Evolutionary conservation across 2,888 invertebrate genomes (phyloP), one percentile per base, ranked within the genome.

Genomic region (Clunio marinus): DNA sequence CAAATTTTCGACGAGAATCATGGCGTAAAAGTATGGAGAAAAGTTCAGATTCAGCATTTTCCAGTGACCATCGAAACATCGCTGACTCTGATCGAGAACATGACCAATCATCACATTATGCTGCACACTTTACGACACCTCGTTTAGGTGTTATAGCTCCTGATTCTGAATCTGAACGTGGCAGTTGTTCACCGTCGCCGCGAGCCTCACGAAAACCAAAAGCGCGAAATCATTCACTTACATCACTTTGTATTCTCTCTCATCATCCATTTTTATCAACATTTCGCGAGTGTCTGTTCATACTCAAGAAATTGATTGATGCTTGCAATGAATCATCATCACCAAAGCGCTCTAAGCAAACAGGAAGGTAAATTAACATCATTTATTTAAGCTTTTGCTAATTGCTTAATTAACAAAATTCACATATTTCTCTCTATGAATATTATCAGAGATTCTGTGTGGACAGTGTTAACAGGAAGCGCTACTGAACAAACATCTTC

Each of bases 251-350:
- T 81, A 86, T 99, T 73, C 85, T 99, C 69, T 97, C 97, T 71
- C 99, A 99, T 83, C 98, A 99, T 83, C 97, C 98, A 37, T 99
- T 99, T 82, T 96, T 99, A 81, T 91, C 97, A 71, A 95, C 93
- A 75, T 99, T 99, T 82, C 91, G 99, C 72, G 96, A 98, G 83
- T 96, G 97, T 82, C 86, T 99, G 73, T 93, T 92, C 81, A 90
- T 96, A 74, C 83, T 99, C 75, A 93, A 96, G 80, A 92, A 92
- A 76, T 83, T 99, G 72, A 96, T 99, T 74, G 97, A 98, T 81
- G 95, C 96, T 70, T 97, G 97, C 81, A 96, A 98, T 81, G 95
- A 96, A 81, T 91, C 93, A 75, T 89, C 91, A 71, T 89, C 91
- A 75, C 91, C 93, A 20, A 86, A 89, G 74, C 86, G 93, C 72